Percentiles rank a stretch among this genome's conserved stretches.
These are phyloP conservation scores for Xylocopa sonorina DNA, from an alignment of 1,140 invertebrate genomes.

Conservation along the genomic window DNA sequence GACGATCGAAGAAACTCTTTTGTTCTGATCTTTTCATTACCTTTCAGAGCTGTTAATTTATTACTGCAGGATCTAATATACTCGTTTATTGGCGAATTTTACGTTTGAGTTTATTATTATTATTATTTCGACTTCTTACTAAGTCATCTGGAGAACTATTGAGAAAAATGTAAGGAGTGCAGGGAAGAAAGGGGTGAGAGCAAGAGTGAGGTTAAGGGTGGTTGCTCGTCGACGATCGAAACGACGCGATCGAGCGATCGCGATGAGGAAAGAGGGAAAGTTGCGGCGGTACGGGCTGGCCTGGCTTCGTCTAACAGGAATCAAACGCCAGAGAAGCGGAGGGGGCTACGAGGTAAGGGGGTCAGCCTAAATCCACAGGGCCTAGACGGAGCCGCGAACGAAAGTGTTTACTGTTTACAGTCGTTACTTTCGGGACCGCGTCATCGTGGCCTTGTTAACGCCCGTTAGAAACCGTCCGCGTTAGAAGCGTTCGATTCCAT, in stretches of 20 bases:
- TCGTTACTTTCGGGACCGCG: slow-evolving; percentile 60
- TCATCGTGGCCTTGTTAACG: slow-evolving; percentile 64
- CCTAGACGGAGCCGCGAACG: slow-evolving; percentile 59
- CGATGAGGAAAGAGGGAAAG: slow-evolving; percentile 31
- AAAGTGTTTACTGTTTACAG: slow-evolving; percentile 75
- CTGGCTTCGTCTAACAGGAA: slow-evolving; percentile 71
- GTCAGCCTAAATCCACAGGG: slow-evolving; percentile 46
- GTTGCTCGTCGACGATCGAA: no score
- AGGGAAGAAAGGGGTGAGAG: no score
- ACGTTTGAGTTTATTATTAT: no score
- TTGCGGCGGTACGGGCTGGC: background rate
- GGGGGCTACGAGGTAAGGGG: slow-evolving; percentile 20
- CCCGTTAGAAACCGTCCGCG: slow-evolving; percentile 53
- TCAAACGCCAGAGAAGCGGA: slow-evolving; percentile 67
- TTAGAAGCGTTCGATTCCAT: no score
- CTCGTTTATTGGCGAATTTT: no score
- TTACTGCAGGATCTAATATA: no score
- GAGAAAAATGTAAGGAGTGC: no score
- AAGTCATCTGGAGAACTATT: no score
- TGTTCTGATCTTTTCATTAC: no score
- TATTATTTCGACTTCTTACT: no score
- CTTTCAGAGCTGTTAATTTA: no score
- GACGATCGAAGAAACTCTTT: no score
- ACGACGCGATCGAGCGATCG: background rate
- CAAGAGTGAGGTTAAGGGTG: background rate